Evolutionary conservation across 30 jellyfish, hydroid and myxozoan genomes (phyloP), one percentile per base, ranked within the genome.

Genomic region (Turritopsis dohrnii): DNA sequence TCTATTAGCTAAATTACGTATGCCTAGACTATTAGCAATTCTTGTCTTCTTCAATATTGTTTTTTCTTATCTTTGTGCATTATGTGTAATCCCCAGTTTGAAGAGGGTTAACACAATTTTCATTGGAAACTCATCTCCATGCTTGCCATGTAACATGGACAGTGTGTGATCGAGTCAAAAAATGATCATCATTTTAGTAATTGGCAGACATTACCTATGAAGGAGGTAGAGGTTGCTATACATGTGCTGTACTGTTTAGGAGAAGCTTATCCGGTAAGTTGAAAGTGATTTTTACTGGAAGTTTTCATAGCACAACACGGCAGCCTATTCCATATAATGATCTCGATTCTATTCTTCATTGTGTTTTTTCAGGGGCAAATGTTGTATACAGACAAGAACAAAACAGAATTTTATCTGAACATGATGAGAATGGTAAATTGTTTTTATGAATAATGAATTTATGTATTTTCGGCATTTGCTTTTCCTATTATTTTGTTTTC

Each of bases 191-290:
- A 13, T 72, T 82, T 1, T 25, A 93, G 98, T 52, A 86, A 88
- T 65, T 72, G 94, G 89, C 96, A 85, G 76, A 79, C 71, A 21
- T 75, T 84, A 24, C 69, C 96, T n/a, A 81, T 84, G 72, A 22
- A 84, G 23, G 98, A 93, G 71, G 75, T 89, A 16, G 98, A 93
- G 66, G 66, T 93, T 25, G 94, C 97, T 21, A 83, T 93, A 22
- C 84, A 93, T 65, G 83, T 86, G 13, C 65, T 93, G 21, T 93
- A 93, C 66, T 85, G 91, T n/a, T 89, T 93, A 13, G 98, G 96
- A 7, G 98, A 93, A 66, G 95, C 96, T 8, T 75, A 88, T 80
- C 98, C 96, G 80, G 98, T 93, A 93, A 19, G 96, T 65, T 65
- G 8, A 1, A 72, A 8, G 77, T 17, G 19, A 1, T 69, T 16